Evolutionary conservation across 2,797 vertebrate genomes (phyloP), one percentile per base, ranked within the genome.

Genomic region (Schizothorax lantsangensis): DNA sequence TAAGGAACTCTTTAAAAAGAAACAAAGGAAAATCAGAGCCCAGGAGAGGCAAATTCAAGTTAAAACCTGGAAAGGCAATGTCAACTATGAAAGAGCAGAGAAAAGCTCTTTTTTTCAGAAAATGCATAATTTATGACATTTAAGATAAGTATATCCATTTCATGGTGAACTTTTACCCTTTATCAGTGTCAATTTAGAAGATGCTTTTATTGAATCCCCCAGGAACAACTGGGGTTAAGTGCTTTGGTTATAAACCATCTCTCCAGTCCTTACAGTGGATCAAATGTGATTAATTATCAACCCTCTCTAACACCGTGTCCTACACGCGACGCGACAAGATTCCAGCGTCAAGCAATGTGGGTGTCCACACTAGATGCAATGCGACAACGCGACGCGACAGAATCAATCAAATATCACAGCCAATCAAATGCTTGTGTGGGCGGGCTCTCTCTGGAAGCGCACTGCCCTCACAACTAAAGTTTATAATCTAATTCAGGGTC

Each of bases 121-220:
- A 64, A 45, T 1, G 40, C 79, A 47, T 66, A 21, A 80, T 66
- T 57, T 21, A 83, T 40, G 38, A 26, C 10, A 21, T 73, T 73
- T 73, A 73, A 73, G 6, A 82, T 73, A 4, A 19, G 36, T 43
- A 26, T 30, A 54, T 54, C 4, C 49, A 83, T 72, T 83, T 73
- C 49, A 66, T 33, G 9, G 15, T 43, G 19, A 47, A 80, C 23
- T 6, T 45, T 80, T 45, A 11, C 38, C 78, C 57, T 62, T 21
- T 30, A 43, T 66, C 59, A 66, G n/a, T 45, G 26, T 33, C 17
- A 66, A 21, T 80, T 21, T 12, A 47, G 6, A 62, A 79, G 26
- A 82, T 40, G 33, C 4, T 52, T 54, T 71, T 81, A 52, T 54
- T 66, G 9, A 71, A 71, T n/a, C 62, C 2, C 23, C n/a, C 45